A percentile compares a stretch with the other conserved stretches of the same genome.
phyloP scores from a whole-genome alignment of 2,113 vertebrate species.

The Neofelis nebulosa region DNA sequence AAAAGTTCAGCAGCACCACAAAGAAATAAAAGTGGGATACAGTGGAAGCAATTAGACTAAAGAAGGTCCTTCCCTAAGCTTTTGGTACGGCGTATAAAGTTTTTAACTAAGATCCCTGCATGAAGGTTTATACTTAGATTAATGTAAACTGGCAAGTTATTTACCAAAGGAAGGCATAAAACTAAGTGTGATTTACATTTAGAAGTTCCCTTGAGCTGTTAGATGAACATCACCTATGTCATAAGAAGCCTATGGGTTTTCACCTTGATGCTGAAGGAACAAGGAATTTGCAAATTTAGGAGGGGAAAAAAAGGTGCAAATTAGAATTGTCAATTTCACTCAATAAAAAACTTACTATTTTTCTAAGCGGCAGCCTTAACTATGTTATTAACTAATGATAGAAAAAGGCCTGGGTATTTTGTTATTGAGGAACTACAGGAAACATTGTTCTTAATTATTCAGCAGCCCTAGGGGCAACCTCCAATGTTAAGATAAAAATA shows the following conservation, averaged over 20 bases:
- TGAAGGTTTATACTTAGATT: not conserved
- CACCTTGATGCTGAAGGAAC: not conserved
- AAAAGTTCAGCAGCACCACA: not conserved
- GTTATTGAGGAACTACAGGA: constrained; percentile 57
- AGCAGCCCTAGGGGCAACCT: constrained; percentile 68
- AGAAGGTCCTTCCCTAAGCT: not conserved
- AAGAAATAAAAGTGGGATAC: rapidly evolving
- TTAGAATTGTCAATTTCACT: not conserved
- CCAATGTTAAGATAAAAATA: constrained; percentile 60
- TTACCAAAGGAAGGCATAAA: not conserved
- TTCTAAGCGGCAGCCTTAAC: not conserved
- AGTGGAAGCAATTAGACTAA: not conserved
- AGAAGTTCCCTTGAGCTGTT: not conserved
- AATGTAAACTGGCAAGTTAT: not conserved
- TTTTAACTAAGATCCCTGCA: not conserved
- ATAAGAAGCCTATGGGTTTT: not conserved
- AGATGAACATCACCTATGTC: not conserved
- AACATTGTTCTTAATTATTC: constrained; percentile 83
- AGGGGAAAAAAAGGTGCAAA: not conserved
- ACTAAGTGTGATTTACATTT: not conserved
- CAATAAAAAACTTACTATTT: not conserved
- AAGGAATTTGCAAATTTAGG: not conserved
- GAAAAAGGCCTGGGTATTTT: constrained; percentile 39
- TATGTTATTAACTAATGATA: constrained; percentile 5
- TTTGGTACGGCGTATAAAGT: not conserved